Evolutionary conservation across 2,113 vertebrate species (phyloP), one percentile per base, ranked within the genome.

Genomic region (Ceuthmochares aereus): DNA sequence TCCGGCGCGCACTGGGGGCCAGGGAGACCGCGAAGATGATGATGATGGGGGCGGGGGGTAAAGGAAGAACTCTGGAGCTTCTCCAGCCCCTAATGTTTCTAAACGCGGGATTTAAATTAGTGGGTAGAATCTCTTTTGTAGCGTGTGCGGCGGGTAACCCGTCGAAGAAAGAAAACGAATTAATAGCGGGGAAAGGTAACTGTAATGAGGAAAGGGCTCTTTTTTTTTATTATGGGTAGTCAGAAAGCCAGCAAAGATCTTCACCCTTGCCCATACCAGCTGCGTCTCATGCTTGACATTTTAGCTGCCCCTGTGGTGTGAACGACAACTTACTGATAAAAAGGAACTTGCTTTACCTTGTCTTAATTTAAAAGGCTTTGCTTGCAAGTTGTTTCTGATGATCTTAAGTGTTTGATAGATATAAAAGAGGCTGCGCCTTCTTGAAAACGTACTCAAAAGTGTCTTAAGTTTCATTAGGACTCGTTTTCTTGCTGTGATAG

Each of bases 51-150:
- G 40, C 9, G 40, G 45, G 47, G 20, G 9, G n/a, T n/a, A 47
- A 47, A 47, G 21, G 21, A 20, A 47, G 5, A 47, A 47, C 19
- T 10, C 47, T 10, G 47, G 20, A 47, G 47, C 51, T 36, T 40
- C 40, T 40, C 10, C 2, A 47, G 36, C 14, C 6, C 52, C 22
- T 29, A 0, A 0, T 2, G 30, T 23, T 67, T 22, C 8, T 13
- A 4, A 47, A 9, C 2, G 47, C 34, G 2, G 1, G 26, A 12
- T 29, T 43, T 75, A 7, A 70, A 18, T 19, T 62, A 5, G 13
- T 49, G 76, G 58, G 13, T 49, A 72, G 58, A n/a, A 18, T n/a
- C 29, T 10, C 34, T 19, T 56, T 27, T 40, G 42, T 36, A 9
- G 15, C 7, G 12, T 18, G 9, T 36, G 55, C 3, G 3, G 55